Percentiles rank a stretch among this genome's conserved stretches.
Conservation (phyloP, 2,113 vertebrate genomes). For the Myotis yumanensis region DNA sequence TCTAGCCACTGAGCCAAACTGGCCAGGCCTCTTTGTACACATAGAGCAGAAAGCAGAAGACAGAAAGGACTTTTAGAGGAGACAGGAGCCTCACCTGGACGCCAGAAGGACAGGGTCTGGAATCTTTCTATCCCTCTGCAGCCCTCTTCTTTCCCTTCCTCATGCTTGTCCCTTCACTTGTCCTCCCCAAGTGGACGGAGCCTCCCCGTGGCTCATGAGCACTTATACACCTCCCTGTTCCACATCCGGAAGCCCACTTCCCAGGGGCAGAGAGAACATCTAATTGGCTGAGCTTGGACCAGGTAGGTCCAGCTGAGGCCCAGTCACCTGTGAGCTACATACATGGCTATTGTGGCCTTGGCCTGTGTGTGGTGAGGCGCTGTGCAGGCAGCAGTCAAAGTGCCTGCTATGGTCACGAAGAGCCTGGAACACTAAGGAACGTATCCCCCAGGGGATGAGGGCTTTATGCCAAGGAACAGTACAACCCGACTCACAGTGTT, state of each 20-base stretch:
- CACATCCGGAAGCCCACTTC: fast-evolving
- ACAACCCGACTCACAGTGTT: background rate
- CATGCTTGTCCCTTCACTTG: background rate
- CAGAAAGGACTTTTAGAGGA: background rate
- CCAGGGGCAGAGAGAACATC: background rate
- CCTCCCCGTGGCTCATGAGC: background rate
- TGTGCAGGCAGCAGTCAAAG: background rate
- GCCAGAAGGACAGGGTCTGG: no score
- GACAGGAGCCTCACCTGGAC: background rate
- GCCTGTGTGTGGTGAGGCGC: background rate
- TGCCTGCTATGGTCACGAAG: background rate
- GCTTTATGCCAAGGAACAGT: background rate
- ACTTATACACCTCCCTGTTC: fast-evolving
- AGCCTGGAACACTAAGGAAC: background rate
- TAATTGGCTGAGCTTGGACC: background rate
- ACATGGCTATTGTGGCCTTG: no score
- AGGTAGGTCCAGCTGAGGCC: background rate
- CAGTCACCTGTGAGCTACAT: background rate
- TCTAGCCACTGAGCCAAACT: no score
- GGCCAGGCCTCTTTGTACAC: background rate
- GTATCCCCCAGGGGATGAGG: background rate
- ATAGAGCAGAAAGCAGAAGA: background rate
- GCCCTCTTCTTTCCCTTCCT: background rate
- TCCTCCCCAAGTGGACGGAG: background rate
- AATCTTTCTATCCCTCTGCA: background rate